Evolutionary conservation across 2,797 vertebrate genomes (phyloP).

Genomic region (Acrossocheilus wenchowensis): DNA sequence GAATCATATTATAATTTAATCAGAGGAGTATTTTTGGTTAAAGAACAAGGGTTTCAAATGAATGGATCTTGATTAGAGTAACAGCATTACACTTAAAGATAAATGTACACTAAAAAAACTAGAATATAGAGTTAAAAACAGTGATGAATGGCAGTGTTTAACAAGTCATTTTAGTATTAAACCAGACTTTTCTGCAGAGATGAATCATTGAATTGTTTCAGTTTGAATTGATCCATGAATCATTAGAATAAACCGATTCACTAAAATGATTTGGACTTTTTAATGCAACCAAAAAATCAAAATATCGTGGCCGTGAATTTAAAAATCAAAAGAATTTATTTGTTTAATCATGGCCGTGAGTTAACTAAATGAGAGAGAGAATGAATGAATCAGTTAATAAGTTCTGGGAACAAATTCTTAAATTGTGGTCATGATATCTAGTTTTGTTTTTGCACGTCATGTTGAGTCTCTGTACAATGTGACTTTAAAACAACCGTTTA

Average conservation of each 20-base stretch:
- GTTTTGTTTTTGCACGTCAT: background rate
- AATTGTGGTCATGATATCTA: background rate
- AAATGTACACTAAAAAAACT: background rate
- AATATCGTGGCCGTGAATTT: too few relatives aligned
- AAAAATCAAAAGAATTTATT: background rate
- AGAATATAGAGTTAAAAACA: background rate
- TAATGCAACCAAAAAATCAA: background rate
- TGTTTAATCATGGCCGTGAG: background rate
- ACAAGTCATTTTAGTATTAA: background rate
- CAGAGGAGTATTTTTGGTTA: background rate
- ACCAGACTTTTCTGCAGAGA: background rate
- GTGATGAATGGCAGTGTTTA: background rate
- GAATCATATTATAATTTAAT: background rate
- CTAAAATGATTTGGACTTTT: background rate
- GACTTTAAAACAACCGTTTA: background rate
- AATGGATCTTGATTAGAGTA: background rate
- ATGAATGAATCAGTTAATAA: background rate
- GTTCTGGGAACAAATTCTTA: background rate
- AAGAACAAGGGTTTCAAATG: background rate
- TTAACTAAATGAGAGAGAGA: background rate
- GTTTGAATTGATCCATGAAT: background rate
- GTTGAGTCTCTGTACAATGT: background rate
- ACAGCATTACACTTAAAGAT: background rate
- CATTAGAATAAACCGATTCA: background rate
- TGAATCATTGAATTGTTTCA: background rate